Conservation (phyloP, 2,888 invertebrate genomes). For the Sminthurides aquaticus region DNA sequence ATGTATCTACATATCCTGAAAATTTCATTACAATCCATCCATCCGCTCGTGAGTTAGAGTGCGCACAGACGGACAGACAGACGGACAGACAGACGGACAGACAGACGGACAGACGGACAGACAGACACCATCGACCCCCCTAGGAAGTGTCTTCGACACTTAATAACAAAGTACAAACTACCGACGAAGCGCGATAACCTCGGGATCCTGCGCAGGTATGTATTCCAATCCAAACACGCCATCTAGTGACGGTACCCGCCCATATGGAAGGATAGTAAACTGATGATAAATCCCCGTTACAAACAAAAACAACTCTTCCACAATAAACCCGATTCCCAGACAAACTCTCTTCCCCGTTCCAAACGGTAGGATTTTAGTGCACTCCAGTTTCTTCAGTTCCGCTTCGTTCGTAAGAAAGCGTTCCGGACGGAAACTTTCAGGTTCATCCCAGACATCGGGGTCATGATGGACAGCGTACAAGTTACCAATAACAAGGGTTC, state of each 20-base stretch:
- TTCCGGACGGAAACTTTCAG: neutral
- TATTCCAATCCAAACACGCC: neutral
- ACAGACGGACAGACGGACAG: no score
- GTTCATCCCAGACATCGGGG: neutral
- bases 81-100: no score
- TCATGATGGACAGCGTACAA: neutral
- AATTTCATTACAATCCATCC: no score
- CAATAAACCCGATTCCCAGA: neutral
- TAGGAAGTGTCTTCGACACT: no score
- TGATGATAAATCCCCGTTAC: neutral
- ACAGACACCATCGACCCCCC: no score
- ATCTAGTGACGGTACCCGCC: neutral
- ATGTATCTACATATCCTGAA: no score
- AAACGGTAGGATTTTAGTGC: neutral
- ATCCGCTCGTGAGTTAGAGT: no score
- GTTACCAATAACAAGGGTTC: neutral
- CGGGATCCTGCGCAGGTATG: neutral
- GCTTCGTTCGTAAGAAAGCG: neutral
- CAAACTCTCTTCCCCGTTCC: neutral
- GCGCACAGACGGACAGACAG: no score
- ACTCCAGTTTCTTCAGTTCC: neutral
- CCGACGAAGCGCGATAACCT: no score
- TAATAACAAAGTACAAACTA: no score
- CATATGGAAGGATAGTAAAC: neutral
- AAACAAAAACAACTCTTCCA: neutral